Base-by-base conservation (phyloP, 2,113 vertebrate genomes). In the Melanostigma gelatinosum region DNA sequence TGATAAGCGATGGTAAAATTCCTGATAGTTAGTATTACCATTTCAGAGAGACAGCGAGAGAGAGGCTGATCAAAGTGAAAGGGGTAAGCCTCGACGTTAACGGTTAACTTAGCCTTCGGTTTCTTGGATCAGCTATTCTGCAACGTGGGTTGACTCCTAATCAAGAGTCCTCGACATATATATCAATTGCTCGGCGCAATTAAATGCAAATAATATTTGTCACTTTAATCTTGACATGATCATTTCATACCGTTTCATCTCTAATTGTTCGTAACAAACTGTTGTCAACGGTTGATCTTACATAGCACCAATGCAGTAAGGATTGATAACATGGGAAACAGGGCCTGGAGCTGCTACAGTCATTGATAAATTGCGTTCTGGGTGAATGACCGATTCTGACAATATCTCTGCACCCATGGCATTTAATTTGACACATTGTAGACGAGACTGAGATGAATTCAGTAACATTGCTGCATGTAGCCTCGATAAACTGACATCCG, bases 381-480 rank as follows among this genome's bases (percentile, higher is more conserved):
- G 7, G 2, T 67, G 42, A 61, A 22, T 78, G 29, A 60, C 58
- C 70, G 22, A 40, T 54, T 57, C 6, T 44, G 60, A 71, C 36
- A 70, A 5, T 8, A 15, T 52, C n/a, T 54, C 18, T 20, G 4
- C 69, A 80, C 2, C 42, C 16, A 16, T 50, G 68, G 13, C 38
- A 64, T 76, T 70, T 84, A 27, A 67, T 80, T 42, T 85, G 65
- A 66, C 62, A 72, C 38, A 50, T 36, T 15, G 42, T 10, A 82
- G 67, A 77, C 77, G 60, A 84, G 46, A 73, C 44, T 15, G 38
- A 57, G 54, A 67, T 70, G 18, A 63, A 58, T 55, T 36, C 52
- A 77, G 42, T 77, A 60, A 77, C 44, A 48, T 7, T 64, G 36
- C 27, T 29, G 68, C 72, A 40, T 58, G 55, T 58, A 60, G 29